Conservation (phyloP, 2,797 vertebrate genomes). For the Onychomys arenicola region DNA sequence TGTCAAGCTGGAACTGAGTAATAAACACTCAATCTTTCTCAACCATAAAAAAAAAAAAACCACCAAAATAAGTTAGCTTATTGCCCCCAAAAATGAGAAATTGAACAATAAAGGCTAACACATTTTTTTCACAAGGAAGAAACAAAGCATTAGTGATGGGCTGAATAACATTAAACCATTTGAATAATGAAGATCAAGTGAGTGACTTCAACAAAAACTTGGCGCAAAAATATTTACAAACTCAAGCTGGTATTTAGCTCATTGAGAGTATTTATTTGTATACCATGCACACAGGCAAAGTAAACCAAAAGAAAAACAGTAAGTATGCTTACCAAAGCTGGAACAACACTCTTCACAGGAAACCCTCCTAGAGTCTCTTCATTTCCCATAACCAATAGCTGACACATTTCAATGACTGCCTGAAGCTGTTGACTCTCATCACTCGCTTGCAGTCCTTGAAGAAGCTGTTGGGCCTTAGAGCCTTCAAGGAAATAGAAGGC, state of each 20-base stretch:
- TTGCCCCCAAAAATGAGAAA: fast-evolving
- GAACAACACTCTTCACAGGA: slow-evolving; percentile 99
- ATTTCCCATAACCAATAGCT: slow-evolving; percentile 99
- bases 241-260: neutral
- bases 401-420: slow-evolving; percentile 99
- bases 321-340: slow-evolving; percentile 93
- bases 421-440: slow-evolving; percentile 99
- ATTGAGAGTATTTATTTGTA: neutral
- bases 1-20: neutral
- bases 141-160: neutral
- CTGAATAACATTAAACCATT: slow-evolving; percentile 1
- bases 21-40: neutral
- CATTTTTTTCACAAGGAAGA: neutral
- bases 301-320: neutral
- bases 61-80: neutral
- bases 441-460: slow-evolving; percentile 98
- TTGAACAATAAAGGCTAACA: neutral
- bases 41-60: neutral
- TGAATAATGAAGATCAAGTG: neutral
- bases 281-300: neutral
- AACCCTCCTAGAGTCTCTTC: slow-evolving; percentile 99
- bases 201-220: neutral
- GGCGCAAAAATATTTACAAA: neutral
- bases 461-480: slow-evolving; percentile 99
- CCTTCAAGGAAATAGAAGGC: slow-evolving; percentile 86